Conservation (phyloP, 2,888 invertebrate genomes). For the Nomada goodeniana region DNA sequence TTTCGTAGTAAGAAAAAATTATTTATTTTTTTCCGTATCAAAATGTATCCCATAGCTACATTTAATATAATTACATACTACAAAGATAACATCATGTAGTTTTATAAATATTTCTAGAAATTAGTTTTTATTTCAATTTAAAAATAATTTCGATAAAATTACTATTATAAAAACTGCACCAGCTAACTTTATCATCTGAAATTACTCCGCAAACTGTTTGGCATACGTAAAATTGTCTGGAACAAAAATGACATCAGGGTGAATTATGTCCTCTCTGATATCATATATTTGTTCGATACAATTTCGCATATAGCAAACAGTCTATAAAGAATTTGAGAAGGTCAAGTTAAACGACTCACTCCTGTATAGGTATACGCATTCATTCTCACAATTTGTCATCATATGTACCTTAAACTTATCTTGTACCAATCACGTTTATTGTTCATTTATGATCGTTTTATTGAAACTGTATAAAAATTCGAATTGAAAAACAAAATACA, state of each 20-base stretch:
- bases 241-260: too few species aligned
- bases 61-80: constrained; percentile 28
- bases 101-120: constrained; percentile 36
- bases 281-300: too few species aligned
- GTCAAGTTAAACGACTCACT: background rate
- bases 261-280: too few species aligned
- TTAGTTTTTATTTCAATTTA: constrained; percentile 18
- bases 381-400: constrained; percentile 17
- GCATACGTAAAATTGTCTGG: too few species aligned
- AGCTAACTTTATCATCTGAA: too few species aligned
- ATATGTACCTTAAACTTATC: constrained; percentile 14
- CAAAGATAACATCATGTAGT: constrained; percentile 22
- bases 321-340: too few species aligned
- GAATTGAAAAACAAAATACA: constrained; percentile 1
- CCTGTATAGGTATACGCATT: background rate
- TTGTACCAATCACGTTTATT: constrained; percentile 18
- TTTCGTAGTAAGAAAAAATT: constrained; percentile 51
- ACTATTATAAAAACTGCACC: constrained; percentile 1
- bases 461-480: constrained; percentile 11
- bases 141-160: constrained; percentile 21
- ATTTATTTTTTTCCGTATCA: constrained; percentile 55
- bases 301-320: too few species aligned
- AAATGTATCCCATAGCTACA: constrained; percentile 47
- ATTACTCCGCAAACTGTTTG: too few species aligned
- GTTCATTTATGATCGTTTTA: background rate